Base-by-base conservation (phyloP, 2,888 invertebrate genomes). In the Petrolisthes manimaculis region DNA sequence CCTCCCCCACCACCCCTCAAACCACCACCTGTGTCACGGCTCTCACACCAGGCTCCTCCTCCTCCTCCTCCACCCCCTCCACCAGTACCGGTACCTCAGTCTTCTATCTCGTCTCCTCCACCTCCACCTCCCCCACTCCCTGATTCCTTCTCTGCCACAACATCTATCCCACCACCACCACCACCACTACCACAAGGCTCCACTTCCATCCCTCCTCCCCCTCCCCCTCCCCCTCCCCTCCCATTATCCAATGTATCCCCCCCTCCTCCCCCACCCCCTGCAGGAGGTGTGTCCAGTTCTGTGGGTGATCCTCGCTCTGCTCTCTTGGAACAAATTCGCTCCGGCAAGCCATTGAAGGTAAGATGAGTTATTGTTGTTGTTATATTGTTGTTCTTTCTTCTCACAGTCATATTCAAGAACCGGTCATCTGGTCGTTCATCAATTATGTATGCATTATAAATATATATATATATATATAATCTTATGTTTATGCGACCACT, bases 301-400 rank as follows among this genome's bases (percentile, higher is more conserved):
- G 5, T 51, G 4, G 37, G 12, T 4, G 67, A 82, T 51, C 37
- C 24, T 4, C 24, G 69, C 37, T 37, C 51, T 4, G 81, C 81
- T 0, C n/a, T 82, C 1, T 21, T 82, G 81, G 81, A 61, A 9
- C 67, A 82, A 18, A 67, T 82, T 67, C 81, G 67, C 2, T 4
- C 18, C 67, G 14, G 81, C 24, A 69, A 69, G 18, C 5, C 37
- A 5, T 67, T 82, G 81, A 82, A 82, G 81, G 81, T 82, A 3
- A 54, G 78, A 53, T 4, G 0, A 9, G 21, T 12, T 74, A 9
- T 18, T 69, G 69, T 37, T 37, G 37, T 37, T 37, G n/a, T n/a
- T n/a, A n/a, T 74, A 9, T 18, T 69, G 69, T 37, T 37, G 37
- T 37, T 37, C 37, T 37, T 37, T 37, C 37, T 37, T 37, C 37